These are phyloP conservation scores for Eledone cirrhosa DNA, from an alignment of 2,888 invertebrate genomes.

Conservation along the genomic window DNA sequence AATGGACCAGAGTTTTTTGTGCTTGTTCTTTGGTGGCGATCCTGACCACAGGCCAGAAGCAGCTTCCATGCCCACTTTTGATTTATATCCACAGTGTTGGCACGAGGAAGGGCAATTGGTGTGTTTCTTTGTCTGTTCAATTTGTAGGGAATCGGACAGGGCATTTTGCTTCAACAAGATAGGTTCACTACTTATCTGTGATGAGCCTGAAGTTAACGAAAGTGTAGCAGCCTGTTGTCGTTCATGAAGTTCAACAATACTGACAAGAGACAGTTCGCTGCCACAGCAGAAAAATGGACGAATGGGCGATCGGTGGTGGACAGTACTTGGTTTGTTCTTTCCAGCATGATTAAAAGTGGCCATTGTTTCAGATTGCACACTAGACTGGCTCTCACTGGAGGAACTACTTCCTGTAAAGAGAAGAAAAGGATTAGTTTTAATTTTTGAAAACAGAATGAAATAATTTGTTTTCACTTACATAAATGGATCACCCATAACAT, in stretches of 20 bases:
- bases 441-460: too few relatives aligned
- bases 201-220: background rate
- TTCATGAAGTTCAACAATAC: constrained; percentile 42
- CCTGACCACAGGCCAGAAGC: background rate
- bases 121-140: constrained; percentile 29
- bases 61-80: background rate
- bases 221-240: background rate
- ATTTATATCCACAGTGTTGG: background rate
- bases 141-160: background rate
- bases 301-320: constrained; percentile 49
- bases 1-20: constrained; percentile 53
- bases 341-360: background rate
- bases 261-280: constrained; percentile 57
- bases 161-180: constrained; percentile 12
- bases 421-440: background rate
- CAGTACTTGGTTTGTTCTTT: background rate
- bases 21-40: constrained; percentile 33
- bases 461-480: too few relatives aligned
- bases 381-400: background rate
- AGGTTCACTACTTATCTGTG: background rate
- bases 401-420: background rate
- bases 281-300: constrained; percentile 62
- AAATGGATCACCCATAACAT: too few relatives aligned
- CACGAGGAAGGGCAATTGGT: constrained; percentile 26
- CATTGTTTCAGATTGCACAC: background rate